These are phyloP conservation scores for Eremophila alpestris DNA, from an alignment of 2,797 vertebrate genomes.

Conservation along the genomic window DNA sequence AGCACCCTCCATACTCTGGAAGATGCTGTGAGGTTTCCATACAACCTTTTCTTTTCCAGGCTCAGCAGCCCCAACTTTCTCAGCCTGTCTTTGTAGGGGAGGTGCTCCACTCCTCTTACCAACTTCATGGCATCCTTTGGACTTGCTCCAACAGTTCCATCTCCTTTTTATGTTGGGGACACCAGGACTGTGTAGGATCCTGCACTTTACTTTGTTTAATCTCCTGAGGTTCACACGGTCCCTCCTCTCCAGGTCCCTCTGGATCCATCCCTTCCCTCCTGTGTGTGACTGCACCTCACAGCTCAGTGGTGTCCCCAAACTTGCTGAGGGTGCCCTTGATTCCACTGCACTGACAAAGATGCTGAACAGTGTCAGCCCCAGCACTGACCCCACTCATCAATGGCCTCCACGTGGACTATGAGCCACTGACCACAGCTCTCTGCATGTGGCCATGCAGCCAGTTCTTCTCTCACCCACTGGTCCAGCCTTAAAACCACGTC, in stretches of 20 bases:
- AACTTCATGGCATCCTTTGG: not conserved
- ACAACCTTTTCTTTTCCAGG: not conserved
- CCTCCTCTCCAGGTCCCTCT: not conserved
- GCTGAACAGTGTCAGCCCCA: not conserved
- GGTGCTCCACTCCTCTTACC: not conserved
- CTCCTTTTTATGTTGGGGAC: not conserved
- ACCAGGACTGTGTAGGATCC: not conserved
- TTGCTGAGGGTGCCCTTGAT: not conserved
- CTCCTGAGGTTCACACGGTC: not conserved
- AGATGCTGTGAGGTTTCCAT: not conserved
- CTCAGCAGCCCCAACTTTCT: not conserved
- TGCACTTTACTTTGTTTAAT: not conserved
- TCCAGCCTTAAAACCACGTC: not conserved
- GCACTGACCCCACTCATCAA: accelerated
- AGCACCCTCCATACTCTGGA: not conserved
- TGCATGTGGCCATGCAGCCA: not conserved
- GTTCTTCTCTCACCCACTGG: not conserved
- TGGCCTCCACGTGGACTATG: accelerated
- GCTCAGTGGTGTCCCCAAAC: not conserved
- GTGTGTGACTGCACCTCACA: not conserved
- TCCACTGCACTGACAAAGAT: not conserved
- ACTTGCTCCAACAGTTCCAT: not conserved
- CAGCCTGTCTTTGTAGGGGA: not conserved
- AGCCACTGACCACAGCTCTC: not conserved
- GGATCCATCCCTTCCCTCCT: not conserved